Percentiles rank a stretch among this genome's conserved stretches.
These are phyloP conservation scores for Leptura quadrifasciata DNA, from an alignment of 2,888 invertebrate species.

Conservation along the genomic window DNA sequence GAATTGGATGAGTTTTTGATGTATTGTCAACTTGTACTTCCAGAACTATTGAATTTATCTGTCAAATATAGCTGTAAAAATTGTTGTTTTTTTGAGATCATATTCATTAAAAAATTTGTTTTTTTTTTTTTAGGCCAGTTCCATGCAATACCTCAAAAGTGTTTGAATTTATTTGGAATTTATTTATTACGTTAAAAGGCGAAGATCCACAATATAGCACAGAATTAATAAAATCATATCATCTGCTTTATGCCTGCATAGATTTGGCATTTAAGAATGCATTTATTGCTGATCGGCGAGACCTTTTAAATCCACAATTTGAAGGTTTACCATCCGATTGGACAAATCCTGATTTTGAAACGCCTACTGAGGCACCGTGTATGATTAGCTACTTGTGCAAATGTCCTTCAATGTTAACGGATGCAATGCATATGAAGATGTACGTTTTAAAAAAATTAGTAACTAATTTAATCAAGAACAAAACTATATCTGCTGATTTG, in stretches of 20 bases:
- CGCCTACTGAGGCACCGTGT: slow-evolving; percentile 84
- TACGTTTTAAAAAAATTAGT: slow-evolving; percentile 90
- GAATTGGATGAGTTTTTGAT: too few relatives aligned
- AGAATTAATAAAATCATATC: slow-evolving; percentile 95
- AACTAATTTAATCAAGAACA: slow-evolving; percentile 83
- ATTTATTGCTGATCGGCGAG: slow-evolving; percentile 85
- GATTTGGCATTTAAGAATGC: slow-evolving; percentile 94
- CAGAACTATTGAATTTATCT: too few relatives aligned
- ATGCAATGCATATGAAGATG: slow-evolving; percentile 93
- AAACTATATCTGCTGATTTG: slow-evolving; percentile 84
- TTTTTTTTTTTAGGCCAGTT: slow-evolving; percentile 76
- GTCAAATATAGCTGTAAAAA: too few relatives aligned
- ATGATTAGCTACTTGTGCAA: slow-evolving; percentile 77
- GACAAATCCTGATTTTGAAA: slow-evolving; percentile 76
- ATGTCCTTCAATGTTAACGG: slow-evolving; percentile 82
- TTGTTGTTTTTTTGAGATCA: too few relatives aligned
- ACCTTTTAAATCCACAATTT: slow-evolving; percentile 90
- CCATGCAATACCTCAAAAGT: slow-evolving; percentile 89
- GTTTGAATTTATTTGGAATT: slow-evolving; percentile 95
- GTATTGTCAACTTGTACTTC: too few relatives aligned
- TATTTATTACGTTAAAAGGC: slow-evolving; percentile 92
- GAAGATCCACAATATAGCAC: slow-evolving; percentile 90
- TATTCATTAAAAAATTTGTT: too few relatives aligned
- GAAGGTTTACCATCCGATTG: slow-evolving; percentile 86
- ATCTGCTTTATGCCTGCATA: slow-evolving; percentile 91